These are phyloP conservation scores for Neocrepidodera transversa DNA, from an alignment of 2,888 invertebrate species.

Conservation along the genomic window DNA sequence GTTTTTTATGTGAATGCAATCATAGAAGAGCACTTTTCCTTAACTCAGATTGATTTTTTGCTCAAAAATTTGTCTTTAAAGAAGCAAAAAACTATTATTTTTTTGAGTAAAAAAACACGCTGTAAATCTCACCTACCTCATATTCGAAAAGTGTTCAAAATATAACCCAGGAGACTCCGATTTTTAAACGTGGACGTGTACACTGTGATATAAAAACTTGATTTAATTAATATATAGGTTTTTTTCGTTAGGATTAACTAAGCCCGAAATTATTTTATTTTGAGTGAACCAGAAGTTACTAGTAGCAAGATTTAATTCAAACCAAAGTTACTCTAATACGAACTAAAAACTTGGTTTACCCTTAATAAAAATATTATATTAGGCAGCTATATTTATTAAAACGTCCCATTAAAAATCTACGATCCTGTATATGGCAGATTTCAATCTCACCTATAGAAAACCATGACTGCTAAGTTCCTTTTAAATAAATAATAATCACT, in stretches of 20 bases:
- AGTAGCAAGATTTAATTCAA: too few relatives aligned
- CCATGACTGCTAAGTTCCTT: conserved; percentile 45
- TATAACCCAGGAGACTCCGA: not conserved
- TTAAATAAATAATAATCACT: conserved; percentile 28
- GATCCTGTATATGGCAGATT: conserved; percentile 21
- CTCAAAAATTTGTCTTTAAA: too few relatives aligned
- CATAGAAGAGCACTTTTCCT: too few relatives aligned
- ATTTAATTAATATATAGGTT: not conserved
- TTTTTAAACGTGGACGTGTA: conserved; percentile 7
- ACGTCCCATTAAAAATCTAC: conserved; percentile 14
- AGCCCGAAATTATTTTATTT: not conserved
- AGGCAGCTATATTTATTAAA: conserved; percentile 21
- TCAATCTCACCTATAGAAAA: conserved; percentile 37
- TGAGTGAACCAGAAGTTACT: not conserved
- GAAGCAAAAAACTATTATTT: too few relatives aligned
- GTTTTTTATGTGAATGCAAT: too few relatives aligned
- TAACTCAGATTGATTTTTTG: too few relatives aligned
- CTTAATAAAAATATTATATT: not conserved
- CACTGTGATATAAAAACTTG: conserved; percentile 17
- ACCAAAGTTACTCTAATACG: too few relatives aligned
- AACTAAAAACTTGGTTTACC: too few relatives aligned
- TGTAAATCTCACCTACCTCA: conserved; percentile 10
- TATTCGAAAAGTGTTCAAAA: conserved; percentile 9
- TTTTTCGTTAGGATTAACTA: not conserved
- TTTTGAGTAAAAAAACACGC: too few relatives aligned